Percentiles rank a stretch among this genome's conserved stretches.
phyloP scores from a whole-genome alignment of 2,888 invertebrate genomes.

The Sinhomidia bicolor region DNA sequence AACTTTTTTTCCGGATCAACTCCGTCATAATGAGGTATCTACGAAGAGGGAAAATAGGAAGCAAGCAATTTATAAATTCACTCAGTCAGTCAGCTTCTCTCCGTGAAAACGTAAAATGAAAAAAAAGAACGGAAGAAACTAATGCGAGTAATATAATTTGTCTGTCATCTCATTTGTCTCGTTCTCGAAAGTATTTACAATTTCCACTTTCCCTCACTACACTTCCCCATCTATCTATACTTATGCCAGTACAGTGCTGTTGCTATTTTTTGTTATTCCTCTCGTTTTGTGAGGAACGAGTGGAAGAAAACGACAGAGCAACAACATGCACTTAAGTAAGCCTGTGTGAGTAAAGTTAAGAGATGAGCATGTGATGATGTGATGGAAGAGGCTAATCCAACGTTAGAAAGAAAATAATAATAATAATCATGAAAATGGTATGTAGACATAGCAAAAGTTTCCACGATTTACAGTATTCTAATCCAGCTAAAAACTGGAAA shows the following conservation, averaged over 20 bases:
- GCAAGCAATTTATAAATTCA: slow-evolving; percentile 35
- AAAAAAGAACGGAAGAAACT: slow-evolving; percentile 34
- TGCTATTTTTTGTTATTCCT: background rate
- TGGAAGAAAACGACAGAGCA: too few species aligned
- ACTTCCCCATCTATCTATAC: background rate
- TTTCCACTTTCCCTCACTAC: slow-evolving; percentile 33
- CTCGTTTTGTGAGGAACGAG: too few species aligned
- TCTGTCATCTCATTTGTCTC: slow-evolving; percentile 48
- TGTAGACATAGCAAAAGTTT: background rate
- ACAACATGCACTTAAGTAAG: background rate
- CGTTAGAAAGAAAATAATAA: too few species aligned
- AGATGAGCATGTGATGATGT: slow-evolving; percentile 10
- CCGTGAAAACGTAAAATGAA: background rate
- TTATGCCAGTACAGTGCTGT: background rate
- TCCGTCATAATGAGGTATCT: slow-evolving; percentile 42
- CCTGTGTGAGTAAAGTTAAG: background rate
- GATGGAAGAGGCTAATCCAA: slow-evolving; percentile 1
- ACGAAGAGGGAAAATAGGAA: slow-evolving; percentile 22
- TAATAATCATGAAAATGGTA: too few species aligned
- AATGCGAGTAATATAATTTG: slow-evolving; percentile 46
- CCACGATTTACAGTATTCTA: background rate
- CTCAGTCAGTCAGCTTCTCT: background rate
- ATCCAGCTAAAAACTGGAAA: too few species aligned
- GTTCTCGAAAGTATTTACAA: slow-evolving; percentile 39
- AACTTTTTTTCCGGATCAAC: slow-evolving; percentile 45